Evolutionary conservation across 2,888 invertebrate species (phyloP).

Genomic region (Eupithecia insigniata): DNA sequence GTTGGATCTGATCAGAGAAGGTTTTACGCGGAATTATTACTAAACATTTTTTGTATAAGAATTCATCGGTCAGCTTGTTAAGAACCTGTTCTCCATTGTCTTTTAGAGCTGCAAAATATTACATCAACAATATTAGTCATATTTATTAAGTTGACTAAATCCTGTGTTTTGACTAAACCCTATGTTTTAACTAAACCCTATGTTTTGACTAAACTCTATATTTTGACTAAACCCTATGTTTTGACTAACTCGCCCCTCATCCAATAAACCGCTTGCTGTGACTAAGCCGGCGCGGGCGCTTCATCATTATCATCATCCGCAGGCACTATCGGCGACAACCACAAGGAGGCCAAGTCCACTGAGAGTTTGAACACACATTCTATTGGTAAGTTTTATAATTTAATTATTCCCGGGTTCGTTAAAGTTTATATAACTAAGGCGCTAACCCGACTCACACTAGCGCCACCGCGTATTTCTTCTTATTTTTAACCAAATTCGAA

Average conservation of each 20-base stretch:
- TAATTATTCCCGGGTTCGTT: neutral
- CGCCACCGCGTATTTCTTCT: neutral
- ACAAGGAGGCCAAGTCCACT: conserved; percentile 74
- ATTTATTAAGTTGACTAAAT: neutral
- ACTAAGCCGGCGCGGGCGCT: conserved; percentile 21
- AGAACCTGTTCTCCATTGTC: no score
- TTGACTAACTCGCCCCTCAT: conserved; percentile 5
- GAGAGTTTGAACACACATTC: conserved; percentile 78
- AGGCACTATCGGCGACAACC: conserved; percentile 78
- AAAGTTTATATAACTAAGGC: neutral
- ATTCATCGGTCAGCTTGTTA: no score
- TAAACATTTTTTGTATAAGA: no score
- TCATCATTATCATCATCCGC: conserved; percentile 45
- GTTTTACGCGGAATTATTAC: no score
- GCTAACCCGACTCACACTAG: neutral
- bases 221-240: neutral
- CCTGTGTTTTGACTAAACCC: neutral
- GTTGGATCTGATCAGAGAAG: no score
- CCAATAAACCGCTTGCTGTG: conserved; percentile 11
- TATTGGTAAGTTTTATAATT: conserved; percentile 56
- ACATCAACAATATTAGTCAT: no score
- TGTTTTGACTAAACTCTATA: neutral
- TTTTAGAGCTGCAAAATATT: no score
- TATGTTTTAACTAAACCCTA: neutral
- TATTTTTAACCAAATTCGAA: no score